phyloP scores from a whole-genome alignment of 2,797 vertebrate genomes.

The Enteromius afrohamiltoni region DNA sequence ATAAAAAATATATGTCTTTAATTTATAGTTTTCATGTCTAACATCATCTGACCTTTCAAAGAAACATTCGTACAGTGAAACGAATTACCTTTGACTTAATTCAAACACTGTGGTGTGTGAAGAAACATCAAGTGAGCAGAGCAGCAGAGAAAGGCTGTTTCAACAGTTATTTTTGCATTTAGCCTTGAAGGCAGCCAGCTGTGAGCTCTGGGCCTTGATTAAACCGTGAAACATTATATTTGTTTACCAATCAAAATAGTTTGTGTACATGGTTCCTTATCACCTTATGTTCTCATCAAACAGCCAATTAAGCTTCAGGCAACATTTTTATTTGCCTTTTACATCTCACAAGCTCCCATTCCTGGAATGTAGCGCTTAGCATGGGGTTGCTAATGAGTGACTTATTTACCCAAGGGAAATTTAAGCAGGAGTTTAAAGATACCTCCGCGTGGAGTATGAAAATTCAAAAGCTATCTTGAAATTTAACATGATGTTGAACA shows the following conservation, averaged over 20 bases:
- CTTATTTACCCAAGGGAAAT: conserved; percentile 35
- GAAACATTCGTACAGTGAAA: background rate
- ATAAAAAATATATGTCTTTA: background rate
- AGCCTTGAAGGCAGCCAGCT: conserved; percentile 63
- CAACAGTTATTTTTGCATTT: conserved; percentile 61
- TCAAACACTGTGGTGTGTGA: conserved; percentile 22
- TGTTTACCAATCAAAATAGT: conserved; percentile 48
- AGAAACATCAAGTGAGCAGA: conserved; percentile 47
- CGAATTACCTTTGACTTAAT: background rate
- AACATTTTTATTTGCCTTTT: conserved; percentile 15
- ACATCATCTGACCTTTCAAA: background rate
- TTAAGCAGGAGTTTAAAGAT: conserved; percentile 17
- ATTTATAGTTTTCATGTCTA: background rate
- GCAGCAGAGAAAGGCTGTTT: conserved; percentile 49
- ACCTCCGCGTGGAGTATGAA: conserved; percentile 44
- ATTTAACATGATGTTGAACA: conserved; percentile 15
- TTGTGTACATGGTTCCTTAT: conserved; percentile 26
- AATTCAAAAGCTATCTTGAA: conserved; percentile 46
- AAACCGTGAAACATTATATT: conserved; percentile 30
- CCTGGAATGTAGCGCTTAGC: conserved; percentile 25
- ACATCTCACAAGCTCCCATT: conserved; percentile 11
- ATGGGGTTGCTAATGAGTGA: conserved; percentile 34
- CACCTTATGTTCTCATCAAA: conserved; percentile 2
- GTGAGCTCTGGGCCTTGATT: conserved; percentile 48
- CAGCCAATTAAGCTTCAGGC: background rate